phyloP scores from a whole-genome alignment of 2,797 vertebrate genomes.

The Holocentrus rufus region DNA sequence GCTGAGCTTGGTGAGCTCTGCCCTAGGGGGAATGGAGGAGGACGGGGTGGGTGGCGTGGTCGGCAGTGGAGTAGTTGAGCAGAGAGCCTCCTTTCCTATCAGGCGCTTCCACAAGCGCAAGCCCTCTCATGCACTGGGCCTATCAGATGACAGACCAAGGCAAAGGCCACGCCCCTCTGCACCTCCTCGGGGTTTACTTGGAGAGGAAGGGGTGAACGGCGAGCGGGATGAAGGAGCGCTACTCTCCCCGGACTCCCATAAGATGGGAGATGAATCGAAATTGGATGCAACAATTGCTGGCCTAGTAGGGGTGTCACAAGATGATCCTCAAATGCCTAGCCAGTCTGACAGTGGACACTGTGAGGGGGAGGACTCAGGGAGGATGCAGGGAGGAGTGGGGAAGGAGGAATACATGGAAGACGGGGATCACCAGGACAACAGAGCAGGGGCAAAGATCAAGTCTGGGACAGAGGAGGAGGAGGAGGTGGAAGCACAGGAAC shows the following conservation, averaged over 20 bases:
- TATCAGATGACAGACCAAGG: slow-evolving; percentile 86
- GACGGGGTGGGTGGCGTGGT: slow-evolving; percentile 76
- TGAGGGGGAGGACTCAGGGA: slow-evolving; percentile 78
- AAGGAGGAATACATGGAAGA: slow-evolving; percentile 82
- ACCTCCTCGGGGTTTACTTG: slow-evolving; percentile 81
- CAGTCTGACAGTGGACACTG: slow-evolving; percentile 90
- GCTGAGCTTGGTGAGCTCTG: slow-evolving; percentile 94
- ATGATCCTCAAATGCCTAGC: slow-evolving; percentile 94
- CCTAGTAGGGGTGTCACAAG: slow-evolving; percentile 78
- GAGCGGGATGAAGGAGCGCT: slow-evolving; percentile 84
- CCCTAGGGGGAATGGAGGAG: slow-evolving; percentile 86
- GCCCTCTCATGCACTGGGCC: slow-evolving; percentile 78
- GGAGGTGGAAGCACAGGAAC: slow-evolving; percentile 84
- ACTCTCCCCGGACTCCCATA: slow-evolving; percentile 90
- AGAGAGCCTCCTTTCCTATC: slow-evolving; percentile 87
- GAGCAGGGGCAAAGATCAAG: slow-evolving; percentile 71
- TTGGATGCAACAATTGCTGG: slow-evolving; percentile 60
- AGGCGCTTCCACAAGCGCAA: slow-evolving; percentile 95
- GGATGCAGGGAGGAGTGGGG: slow-evolving; percentile 67
- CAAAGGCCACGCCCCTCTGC: slow-evolving; percentile 86
- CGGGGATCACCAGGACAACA: slow-evolving; percentile 64
- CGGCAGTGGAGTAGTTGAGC: slow-evolving; percentile 82
- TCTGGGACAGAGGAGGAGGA: slow-evolving; percentile 79
- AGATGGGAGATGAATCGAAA: slow-evolving; percentile 83
- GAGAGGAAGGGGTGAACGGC: slow-evolving; percentile 70